phyloP scores from a whole-genome alignment of 2,888 invertebrate genomes.

The Synanthedon andrenaeformis region DNA sequence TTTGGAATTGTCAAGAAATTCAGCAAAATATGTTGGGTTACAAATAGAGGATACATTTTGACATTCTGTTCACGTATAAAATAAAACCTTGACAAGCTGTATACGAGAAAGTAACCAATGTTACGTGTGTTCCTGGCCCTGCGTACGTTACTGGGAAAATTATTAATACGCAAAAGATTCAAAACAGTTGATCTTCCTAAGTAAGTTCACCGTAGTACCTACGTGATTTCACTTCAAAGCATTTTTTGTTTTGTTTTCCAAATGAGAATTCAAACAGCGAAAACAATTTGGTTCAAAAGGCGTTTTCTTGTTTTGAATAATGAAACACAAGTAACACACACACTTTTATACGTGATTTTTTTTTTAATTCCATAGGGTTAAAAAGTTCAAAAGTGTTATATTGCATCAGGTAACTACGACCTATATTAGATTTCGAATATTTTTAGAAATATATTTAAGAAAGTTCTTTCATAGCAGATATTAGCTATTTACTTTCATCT shows the following conservation, averaged over 20 bases:
- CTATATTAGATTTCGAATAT: too few species aligned
- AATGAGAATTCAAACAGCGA: conserved; percentile 37
- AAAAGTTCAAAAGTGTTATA: too few species aligned
- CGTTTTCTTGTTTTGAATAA: conserved; percentile 28
- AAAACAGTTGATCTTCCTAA: conserved; percentile 41
- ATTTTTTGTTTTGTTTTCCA: conserved; percentile 29
- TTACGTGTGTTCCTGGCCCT: conserved; percentile 39
- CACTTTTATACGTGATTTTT: not conserved
- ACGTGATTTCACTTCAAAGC: conserved; percentile 54
- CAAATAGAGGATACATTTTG: too few species aligned
- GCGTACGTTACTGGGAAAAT: conserved; percentile 39
- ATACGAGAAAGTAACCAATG: conserved; percentile 34
- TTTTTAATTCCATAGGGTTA: too few species aligned
- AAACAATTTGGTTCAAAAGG: conserved; percentile 35
- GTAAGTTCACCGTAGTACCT: conserved; percentile 45
- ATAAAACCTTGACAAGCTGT: conserved; percentile 52
- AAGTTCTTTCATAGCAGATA: too few species aligned
- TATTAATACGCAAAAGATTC: conserved; percentile 56
- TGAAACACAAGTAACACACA: conserved; percentile 5
- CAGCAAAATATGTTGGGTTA: too few species aligned
- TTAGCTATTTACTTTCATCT: too few species aligned
- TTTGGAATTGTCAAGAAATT: too few species aligned
- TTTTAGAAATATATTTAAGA: too few species aligned
- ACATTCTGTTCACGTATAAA: conserved; percentile 59
- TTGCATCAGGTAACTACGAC: too few species aligned